Evolutionary conservation across 1,140 invertebrate species (phyloP).

Genomic region (Nymphalis io): DNA sequence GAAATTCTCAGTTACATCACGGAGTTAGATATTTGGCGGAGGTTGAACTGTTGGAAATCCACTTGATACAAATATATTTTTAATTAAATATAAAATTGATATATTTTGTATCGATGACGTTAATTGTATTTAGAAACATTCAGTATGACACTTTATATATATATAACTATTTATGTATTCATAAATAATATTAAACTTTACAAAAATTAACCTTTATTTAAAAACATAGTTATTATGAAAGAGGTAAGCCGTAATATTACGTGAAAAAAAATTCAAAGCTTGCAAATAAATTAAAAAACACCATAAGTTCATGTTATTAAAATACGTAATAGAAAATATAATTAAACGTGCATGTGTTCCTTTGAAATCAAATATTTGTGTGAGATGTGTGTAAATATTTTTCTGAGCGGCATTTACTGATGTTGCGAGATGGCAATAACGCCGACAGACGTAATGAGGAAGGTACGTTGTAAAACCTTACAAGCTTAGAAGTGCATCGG

Average conservation of each 20-base stretch:
- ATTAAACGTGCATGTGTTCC: slow-evolving; percentile 33
- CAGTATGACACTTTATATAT: too few relatives aligned
- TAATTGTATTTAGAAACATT: too few relatives aligned
- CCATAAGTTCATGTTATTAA: slow-evolving; percentile 1
- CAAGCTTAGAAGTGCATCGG: slow-evolving; percentile 38
- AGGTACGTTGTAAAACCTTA: slow-evolving; percentile 59
- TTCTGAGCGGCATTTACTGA: slow-evolving; percentile 65
- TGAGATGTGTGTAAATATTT: slow-evolving; percentile 68
- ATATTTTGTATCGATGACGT: too few relatives aligned
- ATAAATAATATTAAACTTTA: too few relatives aligned
- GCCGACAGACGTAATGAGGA: slow-evolving; percentile 74
- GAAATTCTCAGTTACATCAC: too few relatives aligned
- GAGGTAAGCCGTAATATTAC: neutral
- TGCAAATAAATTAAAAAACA: neutral
- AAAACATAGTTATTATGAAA: neutral
- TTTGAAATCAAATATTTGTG: slow-evolving; percentile 56
- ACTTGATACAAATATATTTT: too few relatives aligned
- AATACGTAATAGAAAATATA: slow-evolving; percentile 27
- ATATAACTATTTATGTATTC: too few relatives aligned
- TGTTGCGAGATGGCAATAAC: slow-evolving; percentile 71
- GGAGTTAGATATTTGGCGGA: too few relatives aligned
- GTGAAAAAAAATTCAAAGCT: neutral
- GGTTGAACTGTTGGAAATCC: too few relatives aligned
- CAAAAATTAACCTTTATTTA: too few relatives aligned
- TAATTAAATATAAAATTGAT: too few relatives aligned